Evolutionary conservation across 2,113 vertebrate species (phyloP).

Genomic region (Castor canadensis): DNA sequence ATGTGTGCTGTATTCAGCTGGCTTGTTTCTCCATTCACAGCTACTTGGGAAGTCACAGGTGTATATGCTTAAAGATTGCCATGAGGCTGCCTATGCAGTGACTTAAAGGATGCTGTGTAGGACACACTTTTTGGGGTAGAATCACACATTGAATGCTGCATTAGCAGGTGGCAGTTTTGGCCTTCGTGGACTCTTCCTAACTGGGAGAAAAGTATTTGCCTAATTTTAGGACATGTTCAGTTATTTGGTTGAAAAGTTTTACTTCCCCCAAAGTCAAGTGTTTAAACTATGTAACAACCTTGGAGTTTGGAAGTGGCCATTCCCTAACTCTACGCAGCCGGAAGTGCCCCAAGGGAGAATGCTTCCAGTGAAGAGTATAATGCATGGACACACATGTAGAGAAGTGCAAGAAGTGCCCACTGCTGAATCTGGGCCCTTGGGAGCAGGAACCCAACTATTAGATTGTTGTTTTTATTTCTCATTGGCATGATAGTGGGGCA

Average conservation of each 20-base stretch:
- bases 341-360: no score
- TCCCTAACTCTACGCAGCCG: neutral
- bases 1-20: neutral
- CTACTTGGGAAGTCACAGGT: neutral
- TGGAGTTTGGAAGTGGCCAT: neutral
- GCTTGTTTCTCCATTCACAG: neutral
- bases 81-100: neutral
- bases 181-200: neutral
- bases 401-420: neutral
- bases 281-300: neutral
- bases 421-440: neutral
- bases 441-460: neutral
- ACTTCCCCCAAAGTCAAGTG: neutral
- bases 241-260: conserved; percentile 3
- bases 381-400: no score
- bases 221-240: neutral
- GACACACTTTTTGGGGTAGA: neutral
- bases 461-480: neutral
- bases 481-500: neutral
- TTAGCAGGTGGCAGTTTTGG: neutral
- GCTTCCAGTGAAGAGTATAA: neutral
- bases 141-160: neutral
- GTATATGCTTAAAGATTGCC: neutral
- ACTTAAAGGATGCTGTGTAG: neutral
- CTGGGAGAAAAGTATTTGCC: neutral